Evolutionary conservation across 2,888 invertebrate species (phyloP).

Genomic region (Aquatica leii): DNA sequence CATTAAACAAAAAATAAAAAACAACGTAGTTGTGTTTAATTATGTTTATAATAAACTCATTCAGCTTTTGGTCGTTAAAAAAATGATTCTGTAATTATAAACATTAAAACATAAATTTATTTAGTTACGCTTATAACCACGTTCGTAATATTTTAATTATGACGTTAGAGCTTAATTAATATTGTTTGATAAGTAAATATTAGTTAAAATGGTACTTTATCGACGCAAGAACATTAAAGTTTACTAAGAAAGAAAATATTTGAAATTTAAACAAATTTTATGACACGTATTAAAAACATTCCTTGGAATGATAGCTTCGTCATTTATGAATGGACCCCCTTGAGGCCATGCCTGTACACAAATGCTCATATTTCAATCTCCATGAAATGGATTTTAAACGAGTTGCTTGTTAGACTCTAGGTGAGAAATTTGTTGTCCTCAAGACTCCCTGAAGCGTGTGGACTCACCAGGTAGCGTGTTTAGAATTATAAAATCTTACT

Average conservation of each 20-base stretch:
- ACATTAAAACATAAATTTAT: no score
- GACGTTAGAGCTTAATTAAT: no score
- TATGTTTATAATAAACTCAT: no score
- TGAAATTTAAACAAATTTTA: slow-evolving; percentile 37
- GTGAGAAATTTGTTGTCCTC: slow-evolving; percentile 62
- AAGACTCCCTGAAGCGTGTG: slow-evolving; percentile 55
- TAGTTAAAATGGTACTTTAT: no score
- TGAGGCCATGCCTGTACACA: slow-evolving; percentile 53
- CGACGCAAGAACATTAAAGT: no score
- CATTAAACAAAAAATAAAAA: no score
- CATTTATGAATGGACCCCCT: slow-evolving; percentile 57
- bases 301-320: slow-evolving; percentile 42
- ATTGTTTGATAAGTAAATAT: no score
- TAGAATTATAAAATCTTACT: slow-evolving; percentile 38
- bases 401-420: slow-evolving; percentile 60
- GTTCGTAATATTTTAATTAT: no score
- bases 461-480: slow-evolving; percentile 52
- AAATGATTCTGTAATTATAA: no score
- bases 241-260: slow-evolving; percentile 5
- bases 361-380: slow-evolving; percentile 60
- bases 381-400: slow-evolving; percentile 58
- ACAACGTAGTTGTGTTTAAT: no score
- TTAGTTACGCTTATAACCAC: no score
- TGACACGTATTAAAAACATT: slow-evolving; percentile 44
- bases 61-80: no score